Evolutionary conservation across 2,888 invertebrate species (phyloP), one percentile per base, ranked within the genome.

Genomic region (Chrysolina oricalcia): DNA sequence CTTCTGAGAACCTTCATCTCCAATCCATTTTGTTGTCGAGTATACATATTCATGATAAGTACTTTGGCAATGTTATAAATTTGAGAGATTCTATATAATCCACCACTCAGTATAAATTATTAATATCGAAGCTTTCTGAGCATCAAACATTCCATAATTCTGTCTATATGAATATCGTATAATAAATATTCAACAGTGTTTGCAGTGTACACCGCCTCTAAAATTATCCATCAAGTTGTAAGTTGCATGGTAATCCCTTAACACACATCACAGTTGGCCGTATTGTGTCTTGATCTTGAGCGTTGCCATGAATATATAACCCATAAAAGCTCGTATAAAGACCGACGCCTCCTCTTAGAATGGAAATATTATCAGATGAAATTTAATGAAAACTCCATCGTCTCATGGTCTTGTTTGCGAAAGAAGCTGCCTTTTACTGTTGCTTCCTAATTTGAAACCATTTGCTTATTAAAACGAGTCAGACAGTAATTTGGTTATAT

Each of bases 221-320:
- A 85, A 85, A 84, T 85, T 84, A 85, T 85, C 84, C 85, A 85
- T 85, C 84, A 83, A 82, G 83, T 79, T 79, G 80, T 83, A 83
- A 85, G 84, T 84, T 85, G 74, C 78, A 81, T 79, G 81, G 77
- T 83, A 84, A 84, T 84, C 83, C 81, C 81, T 83, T 79, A 78
- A 80, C 82, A 85, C 85, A 86, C 85, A 86, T 85, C 85, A 81
- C 78, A 84, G 85, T 85, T 84, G 86, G 85, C 84, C 85, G 83
- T 84, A 81, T 83, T 85, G 80, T 85, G 85, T 86, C 87, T 87
- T 87, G 87, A 87, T 87, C 87, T 87, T 86, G 86, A 86, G 84
- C 86, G 87, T 84, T 85, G 82, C 86, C 83, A 83, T 87, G 87
- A 87, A 87, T 87, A 87, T 85, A 86, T 86, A 86, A 86, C 84